Evolutionary conservation across 2,113 vertebrate genomes (phyloP), one percentile per base, ranked within the genome.

Genomic region (Motacilla alba): DNA sequence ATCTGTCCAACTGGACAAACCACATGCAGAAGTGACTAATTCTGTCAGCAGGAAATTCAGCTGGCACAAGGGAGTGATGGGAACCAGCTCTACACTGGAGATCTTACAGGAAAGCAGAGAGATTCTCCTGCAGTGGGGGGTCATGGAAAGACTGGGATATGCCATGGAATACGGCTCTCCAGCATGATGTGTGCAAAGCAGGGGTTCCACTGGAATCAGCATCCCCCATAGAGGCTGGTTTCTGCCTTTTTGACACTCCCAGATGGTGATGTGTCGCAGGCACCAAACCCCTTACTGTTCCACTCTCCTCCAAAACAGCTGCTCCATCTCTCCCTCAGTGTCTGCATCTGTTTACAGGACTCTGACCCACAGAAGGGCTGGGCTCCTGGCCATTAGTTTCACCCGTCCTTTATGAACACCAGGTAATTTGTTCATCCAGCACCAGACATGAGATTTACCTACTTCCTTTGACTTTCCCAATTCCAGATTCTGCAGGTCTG

Each of bases 21-120:
- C 90, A 92, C 92, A 66, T 67, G 83, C 52, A 94, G 87, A 72
- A 85, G 73, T 96, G 95, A 96, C 72, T 96, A 88, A 95, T 31
- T 59, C 75, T 31, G 79, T 21, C 72, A 90, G 78, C 91, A 83
- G 74, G 87, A 90, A 91, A 83, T 44, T 41, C 89, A 35, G 78
- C 46, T 35, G 52, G 79, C 39, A 23, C 28, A 8, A 0, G 0
- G 75, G 50, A 53, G 8, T 11, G 64, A 74, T 49, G 55, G 90
- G 78, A 85, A 43, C 69, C 7, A 1, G 14, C 10, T n/a, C 46
- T 7, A 41, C n/a, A 10, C 21, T n/a, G 59, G 47, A 50, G 55
- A 43, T 7, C 33, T 52, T 19, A 55, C 0, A 0, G 0, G 33
- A 39, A 66, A 76, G 83, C 33, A 41, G 52, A 59, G 47, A 12